Percentiles rank a stretch among this genome's conserved stretches.
Evolutionary conservation across 2,888 invertebrate genomes (phyloP).

Genomic region (Lithodes maja): DNA sequence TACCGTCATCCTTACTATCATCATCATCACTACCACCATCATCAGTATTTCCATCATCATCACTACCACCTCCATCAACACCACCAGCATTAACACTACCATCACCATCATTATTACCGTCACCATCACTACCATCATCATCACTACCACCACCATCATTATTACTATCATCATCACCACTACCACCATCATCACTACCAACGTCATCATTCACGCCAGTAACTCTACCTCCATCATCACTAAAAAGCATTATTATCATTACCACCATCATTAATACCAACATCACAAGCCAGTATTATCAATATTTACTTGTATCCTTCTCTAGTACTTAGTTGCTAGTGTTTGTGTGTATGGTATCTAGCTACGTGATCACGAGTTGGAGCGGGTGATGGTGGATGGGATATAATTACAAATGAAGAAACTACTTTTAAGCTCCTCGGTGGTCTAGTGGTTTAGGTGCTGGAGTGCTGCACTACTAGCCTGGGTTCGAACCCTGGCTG

Average conservation of each 20-base stretch:
- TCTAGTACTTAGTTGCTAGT: no score
- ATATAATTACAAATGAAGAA: no score
- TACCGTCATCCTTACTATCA: no score
- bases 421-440: no score
- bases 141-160: not conserved
- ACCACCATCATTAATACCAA: not conserved
- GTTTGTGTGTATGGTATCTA: no score
- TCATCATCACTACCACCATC: no score
- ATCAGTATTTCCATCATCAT: no score
- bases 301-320: not conserved
- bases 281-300: not conserved
- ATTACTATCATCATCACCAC: not conserved
- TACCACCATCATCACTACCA: not conserved
- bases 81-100: not conserved
- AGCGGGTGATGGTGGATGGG: no score
- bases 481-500: no score
- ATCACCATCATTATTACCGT: not conserved
- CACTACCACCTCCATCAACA: not conserved
- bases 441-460: no score
- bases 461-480: no score
- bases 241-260: not conserved
- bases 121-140: not conserved
- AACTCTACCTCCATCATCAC: not conserved
- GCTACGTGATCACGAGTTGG: no score
- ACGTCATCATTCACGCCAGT: not conserved